Conservation (phyloP, 2,888 invertebrate genomes). For the Limenitis camilla region DNA sequence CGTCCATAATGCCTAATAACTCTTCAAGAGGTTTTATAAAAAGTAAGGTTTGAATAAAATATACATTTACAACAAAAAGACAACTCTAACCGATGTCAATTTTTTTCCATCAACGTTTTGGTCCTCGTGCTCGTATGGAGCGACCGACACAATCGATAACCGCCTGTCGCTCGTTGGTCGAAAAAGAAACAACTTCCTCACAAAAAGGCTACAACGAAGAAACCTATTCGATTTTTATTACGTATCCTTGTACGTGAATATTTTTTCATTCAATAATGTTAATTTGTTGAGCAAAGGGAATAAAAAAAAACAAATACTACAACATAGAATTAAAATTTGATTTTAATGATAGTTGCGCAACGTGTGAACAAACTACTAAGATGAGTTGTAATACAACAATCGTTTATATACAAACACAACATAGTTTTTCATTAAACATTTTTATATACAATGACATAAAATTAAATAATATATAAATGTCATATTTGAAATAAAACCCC, state of each 20-base stretch:
- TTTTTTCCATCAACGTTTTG: constrained; percentile 3
- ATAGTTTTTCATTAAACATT: too few relatives aligned
- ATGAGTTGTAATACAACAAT: too few relatives aligned
- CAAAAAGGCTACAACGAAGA: neutral
- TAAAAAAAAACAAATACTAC: too few relatives aligned
- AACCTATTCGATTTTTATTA: neutral
- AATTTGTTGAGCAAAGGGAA: too few relatives aligned
- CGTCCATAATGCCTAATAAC: too few relatives aligned
- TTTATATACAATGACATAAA: too few relatives aligned
- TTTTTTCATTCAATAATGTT: too few relatives aligned
- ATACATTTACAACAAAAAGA: neutral
- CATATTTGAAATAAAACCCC: neutral
- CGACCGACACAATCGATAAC: constrained; percentile 36
- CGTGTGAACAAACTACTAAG: too few relatives aligned
- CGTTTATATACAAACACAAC: too few relatives aligned
- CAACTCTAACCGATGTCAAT: constrained; percentile 7
- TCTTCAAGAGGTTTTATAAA: neutral
- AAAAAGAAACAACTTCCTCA: constrained; percentile 1
- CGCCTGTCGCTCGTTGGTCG: constrained; percentile 27
- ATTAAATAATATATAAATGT: too few relatives aligned
- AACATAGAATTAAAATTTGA: too few relatives aligned
- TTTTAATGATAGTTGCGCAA: too few relatives aligned
- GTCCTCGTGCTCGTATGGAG: constrained; percentile 9
- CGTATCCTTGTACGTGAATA: neutral
- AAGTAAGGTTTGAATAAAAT: neutral